Evolutionary conservation across 1,140 invertebrate species (phyloP).

Genomic region (Pseudomyrmex dendroicus): DNA sequence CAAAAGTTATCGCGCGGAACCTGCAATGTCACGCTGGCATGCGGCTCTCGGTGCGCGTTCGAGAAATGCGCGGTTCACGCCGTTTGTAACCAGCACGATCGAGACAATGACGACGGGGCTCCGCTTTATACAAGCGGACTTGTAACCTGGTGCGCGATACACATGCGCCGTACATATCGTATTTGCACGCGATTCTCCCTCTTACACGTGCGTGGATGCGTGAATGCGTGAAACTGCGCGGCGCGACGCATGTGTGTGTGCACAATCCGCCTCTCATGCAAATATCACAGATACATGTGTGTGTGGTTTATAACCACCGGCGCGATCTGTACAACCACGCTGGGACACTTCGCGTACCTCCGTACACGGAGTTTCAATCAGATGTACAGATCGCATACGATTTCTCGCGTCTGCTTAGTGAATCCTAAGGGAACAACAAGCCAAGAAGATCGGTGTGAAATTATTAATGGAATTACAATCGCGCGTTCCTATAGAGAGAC

Average conservation of each 20-base stretch:
- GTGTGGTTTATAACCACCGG: neutral
- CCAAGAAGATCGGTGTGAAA: too few species aligned
- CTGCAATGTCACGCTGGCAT: conserved; percentile 31
- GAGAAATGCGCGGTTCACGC: neutral
- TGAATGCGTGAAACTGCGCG: neutral
- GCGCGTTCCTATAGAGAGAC: too few species aligned
- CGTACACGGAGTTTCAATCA: neutral
- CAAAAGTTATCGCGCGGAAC: conserved; percentile 36
- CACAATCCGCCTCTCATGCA: neutral
- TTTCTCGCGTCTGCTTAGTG: neutral
- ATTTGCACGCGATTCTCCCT: neutral
- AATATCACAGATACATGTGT: neutral
- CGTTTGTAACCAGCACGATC: conserved; percentile 18
- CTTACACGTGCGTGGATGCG: neutral
- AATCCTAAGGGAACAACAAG: neutral
- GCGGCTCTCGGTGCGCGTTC: conserved; percentile 1
- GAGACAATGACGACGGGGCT: conserved; percentile 2
- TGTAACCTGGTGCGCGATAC: neutral
- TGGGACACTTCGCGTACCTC: neutral
- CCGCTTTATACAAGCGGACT: conserved; percentile 25
- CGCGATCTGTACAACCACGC: neutral
- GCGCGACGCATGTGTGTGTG: neutral
- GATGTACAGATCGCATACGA: neutral
- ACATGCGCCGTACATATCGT: neutral
- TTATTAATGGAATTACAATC: too few species aligned